Conservation (phyloP, 2,113 vertebrate species). For the Eublepharis macularius region DNA sequence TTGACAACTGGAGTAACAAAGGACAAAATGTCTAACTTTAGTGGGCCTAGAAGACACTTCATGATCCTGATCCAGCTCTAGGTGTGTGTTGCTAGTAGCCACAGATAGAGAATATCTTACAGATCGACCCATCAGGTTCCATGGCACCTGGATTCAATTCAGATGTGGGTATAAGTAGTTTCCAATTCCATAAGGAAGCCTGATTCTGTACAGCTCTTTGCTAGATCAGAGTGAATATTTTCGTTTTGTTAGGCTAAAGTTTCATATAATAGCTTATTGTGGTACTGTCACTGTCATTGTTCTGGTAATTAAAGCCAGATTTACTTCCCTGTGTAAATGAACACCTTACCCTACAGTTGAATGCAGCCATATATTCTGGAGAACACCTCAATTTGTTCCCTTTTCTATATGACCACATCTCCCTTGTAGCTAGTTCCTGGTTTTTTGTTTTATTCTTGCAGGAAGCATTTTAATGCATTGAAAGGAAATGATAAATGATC, state of each 20-base stretch:
- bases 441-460: background rate
- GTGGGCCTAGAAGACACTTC: too few relatives aligned
- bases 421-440: background rate
- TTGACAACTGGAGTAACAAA: background rate
- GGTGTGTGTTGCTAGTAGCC: background rate
- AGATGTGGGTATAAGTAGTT: background rate
- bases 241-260: background rate
- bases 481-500: constrained; percentile 1
- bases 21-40: too few relatives aligned
- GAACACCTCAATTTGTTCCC: background rate
- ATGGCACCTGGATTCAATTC: background rate
- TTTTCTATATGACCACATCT: background rate
- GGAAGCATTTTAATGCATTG: background rate
- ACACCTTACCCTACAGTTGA: background rate
- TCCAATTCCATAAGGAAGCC: background rate
- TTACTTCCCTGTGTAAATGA: background rate
- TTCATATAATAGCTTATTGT: background rate
- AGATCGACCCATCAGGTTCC: background rate
- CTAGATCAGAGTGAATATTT: background rate
- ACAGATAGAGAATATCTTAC: background rate
- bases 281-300: background rate
- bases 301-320: background rate
- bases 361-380: background rate
- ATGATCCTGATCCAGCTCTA: background rate
- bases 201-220: background rate